Conservation (phyloP, 2,888 invertebrate genomes). For the Noctua fimbriata region DNA sequence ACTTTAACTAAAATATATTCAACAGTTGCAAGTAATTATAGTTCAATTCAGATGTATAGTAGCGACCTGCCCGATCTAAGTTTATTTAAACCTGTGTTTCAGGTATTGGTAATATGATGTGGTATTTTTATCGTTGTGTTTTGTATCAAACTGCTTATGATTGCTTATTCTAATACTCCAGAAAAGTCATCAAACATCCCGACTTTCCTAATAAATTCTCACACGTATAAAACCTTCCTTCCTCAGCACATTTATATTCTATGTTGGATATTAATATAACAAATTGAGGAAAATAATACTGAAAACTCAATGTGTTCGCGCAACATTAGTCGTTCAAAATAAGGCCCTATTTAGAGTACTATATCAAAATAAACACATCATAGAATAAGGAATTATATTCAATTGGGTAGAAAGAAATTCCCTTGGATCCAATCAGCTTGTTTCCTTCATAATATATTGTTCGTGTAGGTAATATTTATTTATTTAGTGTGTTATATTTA, state of each 20-base stretch:
- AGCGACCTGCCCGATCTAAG: no score
- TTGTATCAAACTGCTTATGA: neutral
- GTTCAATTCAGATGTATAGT: no score
- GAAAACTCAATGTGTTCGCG: slow-evolving; percentile 30
- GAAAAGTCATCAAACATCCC: neutral
- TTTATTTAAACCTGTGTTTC: no score
- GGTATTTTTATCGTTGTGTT: neutral
- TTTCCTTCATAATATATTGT: slow-evolving; percentile 2
- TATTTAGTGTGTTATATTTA: neutral
- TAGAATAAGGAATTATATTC: slow-evolving; percentile 5
- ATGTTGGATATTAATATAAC: slow-evolving; percentile 19
- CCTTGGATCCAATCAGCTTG: neutral
- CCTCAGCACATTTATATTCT: slow-evolving; percentile 17
- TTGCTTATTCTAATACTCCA: neutral
- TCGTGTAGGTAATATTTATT: neutral
- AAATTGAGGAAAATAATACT: slow-evolving; percentile 51
- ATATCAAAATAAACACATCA: slow-evolving; percentile 41
- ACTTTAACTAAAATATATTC: no score
- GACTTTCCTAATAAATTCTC: neutral
- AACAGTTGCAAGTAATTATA: no score
- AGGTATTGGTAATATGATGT: no score
- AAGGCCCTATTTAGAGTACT: slow-evolving; percentile 19
- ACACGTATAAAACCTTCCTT: neutral
- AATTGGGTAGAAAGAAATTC: slow-evolving; percentile 26
- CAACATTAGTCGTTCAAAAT: slow-evolving; percentile 19